A percentile compares a stretch with the other conserved stretches of the same genome.
Evolutionary conservation across 2,888 invertebrate species (phyloP).

Genomic region (Epirrita christyi): DNA sequence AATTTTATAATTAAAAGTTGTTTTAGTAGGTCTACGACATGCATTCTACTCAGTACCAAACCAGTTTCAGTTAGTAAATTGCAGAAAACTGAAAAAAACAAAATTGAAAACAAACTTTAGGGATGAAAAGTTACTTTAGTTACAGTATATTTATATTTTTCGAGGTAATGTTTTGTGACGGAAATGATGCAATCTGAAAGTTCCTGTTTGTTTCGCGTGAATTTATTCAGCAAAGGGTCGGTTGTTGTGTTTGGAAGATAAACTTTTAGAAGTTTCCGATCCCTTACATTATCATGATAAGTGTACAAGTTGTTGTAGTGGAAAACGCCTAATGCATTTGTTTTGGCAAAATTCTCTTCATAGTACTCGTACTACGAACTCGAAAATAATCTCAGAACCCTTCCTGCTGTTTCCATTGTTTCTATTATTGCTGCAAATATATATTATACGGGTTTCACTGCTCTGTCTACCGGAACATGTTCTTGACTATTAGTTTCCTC

Average conservation of each 20-base stretch:
- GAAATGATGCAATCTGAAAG: slow-evolving; percentile 29
- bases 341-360: too few species aligned
- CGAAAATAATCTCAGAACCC: too few species aligned
- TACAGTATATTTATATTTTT: slow-evolving; percentile 20
- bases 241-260: slow-evolving; percentile 17
- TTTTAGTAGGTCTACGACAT: too few species aligned
- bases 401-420: too few species aligned
- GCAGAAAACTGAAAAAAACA: slow-evolving; percentile 2
- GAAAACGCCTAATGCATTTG: background rate
- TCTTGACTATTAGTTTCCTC: too few species aligned
- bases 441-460: too few species aligned
- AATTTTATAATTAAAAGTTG: too few species aligned
- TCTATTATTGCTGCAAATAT: too few species aligned
- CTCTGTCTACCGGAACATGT: too few species aligned
- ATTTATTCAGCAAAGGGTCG: slow-evolving; percentile 19
- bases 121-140: slow-evolving; percentile 21
- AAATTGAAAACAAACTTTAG: slow-evolving; percentile 10
- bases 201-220: slow-evolving; percentile 28
- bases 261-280: background rate
- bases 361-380: too few species aligned
- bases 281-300: background rate
- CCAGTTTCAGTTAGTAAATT: background rate
- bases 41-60: background rate
- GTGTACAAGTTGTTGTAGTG: background rate
- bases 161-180: slow-evolving; percentile 25